phyloP scores from a whole-genome alignment of 2,888 invertebrate genomes.

The Pristionchus mayeri region DNA sequence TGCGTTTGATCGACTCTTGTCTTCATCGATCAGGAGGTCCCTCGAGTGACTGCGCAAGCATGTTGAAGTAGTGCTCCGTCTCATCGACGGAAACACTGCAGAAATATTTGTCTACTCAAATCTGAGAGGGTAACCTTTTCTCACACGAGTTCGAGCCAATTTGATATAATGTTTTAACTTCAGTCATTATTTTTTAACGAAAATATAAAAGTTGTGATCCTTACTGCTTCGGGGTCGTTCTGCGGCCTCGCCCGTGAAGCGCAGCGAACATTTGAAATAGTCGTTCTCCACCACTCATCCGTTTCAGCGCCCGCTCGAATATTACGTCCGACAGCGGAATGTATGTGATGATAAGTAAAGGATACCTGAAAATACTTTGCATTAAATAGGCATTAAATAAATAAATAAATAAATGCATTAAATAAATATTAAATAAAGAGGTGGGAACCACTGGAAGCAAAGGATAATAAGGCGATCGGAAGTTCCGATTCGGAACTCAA shows the following conservation, averaged over 20 bases:
- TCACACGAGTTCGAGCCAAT: neutral
- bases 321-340: neutral
- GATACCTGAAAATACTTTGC: neutral
- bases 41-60: neutral
- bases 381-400: too few relatives aligned
- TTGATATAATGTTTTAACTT: too few relatives aligned
- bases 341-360: neutral
- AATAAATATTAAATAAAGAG: too few relatives aligned
- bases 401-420: too few relatives aligned
- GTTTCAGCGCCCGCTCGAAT: neutral
- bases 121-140: neutral
- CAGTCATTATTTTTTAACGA: neutral
- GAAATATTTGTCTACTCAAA: too few relatives aligned
- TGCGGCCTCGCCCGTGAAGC: neutral
- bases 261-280: neutral
- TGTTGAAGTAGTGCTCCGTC: conserved; percentile 2
- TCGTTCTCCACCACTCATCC: neutral
- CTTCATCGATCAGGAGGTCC: neutral
- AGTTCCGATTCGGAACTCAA: too few relatives aligned
- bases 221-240: neutral
- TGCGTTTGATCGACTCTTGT: too few relatives aligned
- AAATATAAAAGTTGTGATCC: neutral
- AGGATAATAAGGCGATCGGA: too few relatives aligned
- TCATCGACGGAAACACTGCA: neutral
- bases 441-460: too few relatives aligned